Base-by-base conservation (phyloP, 2,888 invertebrate species). In the Cyclophora albipunctata region DNA sequence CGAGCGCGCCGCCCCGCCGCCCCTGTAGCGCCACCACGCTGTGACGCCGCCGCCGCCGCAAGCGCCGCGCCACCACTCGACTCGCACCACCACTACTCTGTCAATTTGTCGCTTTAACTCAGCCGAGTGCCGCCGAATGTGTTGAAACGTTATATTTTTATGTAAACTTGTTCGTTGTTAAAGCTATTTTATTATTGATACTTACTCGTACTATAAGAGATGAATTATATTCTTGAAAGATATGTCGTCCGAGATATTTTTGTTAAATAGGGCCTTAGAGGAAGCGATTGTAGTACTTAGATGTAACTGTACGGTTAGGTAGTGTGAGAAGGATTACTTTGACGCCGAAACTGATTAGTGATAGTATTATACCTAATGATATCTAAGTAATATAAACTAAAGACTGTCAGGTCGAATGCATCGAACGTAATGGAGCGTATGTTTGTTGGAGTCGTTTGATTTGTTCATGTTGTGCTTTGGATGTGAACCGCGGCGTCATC, bases 81-180 rank as follows among this genome's bases (percentile, higher is more conserved):
- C 59, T 56, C 20, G 57, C 61, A 51, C 53, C 50, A 64, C 58
- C 46, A 57, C 69, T 76, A 76, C 73, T 81, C 81, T 84, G 85
- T 85, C 85, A 82, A 84, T 85, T 85, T 81, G 71, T 81, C 83
- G 85, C 86, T 85, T 85, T 84, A 84, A 85, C 75, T 77, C 82
- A 81, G 78, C 78, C 73, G 76, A 77, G 71, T 20, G 71, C 76
- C 76, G 73, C 75, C 80, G 81, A 84, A 76, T 81, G 76, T 79
- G 80, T 81, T 81, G 78, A 81, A 75, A 79, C 82, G 78, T 81
- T 71, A 79, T 84, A 84, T 84, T 82, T 85, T 85, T 85, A 69
- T 85, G 85, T 86, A 75, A 80, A 78, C 77, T 78, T 84, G 83
- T 84, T 84, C 83, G 81, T 81, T 87, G 84, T 87, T 86, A 84